Conservation (phyloP, 2,797 vertebrate genomes). For the Acanthurus tractus region DNA sequence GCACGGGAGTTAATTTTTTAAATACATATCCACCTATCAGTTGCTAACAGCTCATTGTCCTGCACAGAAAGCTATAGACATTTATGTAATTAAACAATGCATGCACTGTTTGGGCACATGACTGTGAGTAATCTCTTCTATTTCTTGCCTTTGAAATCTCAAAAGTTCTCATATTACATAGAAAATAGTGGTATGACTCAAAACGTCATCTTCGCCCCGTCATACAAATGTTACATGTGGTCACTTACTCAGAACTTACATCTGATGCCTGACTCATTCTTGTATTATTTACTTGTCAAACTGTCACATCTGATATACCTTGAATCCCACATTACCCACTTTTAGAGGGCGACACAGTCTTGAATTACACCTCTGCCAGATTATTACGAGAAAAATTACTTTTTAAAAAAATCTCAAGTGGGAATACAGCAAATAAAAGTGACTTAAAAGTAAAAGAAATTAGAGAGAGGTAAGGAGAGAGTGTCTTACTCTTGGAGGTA, state of each 20-base stretch:
- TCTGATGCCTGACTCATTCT: not conserved
- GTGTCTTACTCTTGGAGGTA: slow-evolving; percentile 64
- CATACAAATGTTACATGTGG: slow-evolving; percentile 20
- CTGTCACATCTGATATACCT: not conserved
- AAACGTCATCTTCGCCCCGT: slow-evolving; percentile 16
- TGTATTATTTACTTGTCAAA: slow-evolving; percentile 3
- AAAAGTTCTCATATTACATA: slow-evolving; percentile 35
- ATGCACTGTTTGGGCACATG: slow-evolving; percentile 18
- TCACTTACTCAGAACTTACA: slow-evolving; percentile 26
- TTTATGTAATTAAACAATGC: slow-evolving; percentile 18
- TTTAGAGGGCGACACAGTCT: not conserved
- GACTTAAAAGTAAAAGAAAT: slow-evolving; percentile 28
- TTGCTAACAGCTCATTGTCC: not conserved
- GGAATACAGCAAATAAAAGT: slow-evolving; percentile 18
- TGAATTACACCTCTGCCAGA: not conserved
- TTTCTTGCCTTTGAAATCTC: slow-evolving; percentile 31
- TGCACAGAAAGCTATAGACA: not conserved
- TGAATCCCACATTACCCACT: too few species aligned
- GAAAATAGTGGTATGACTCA: slow-evolving; percentile 44
- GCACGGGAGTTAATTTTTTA: not conserved
- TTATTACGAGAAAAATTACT: slow-evolving; percentile 1
- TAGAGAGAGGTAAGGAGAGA: slow-evolving; percentile 17
- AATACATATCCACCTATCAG: not conserved
- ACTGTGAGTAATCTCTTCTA: slow-evolving; percentile 22
- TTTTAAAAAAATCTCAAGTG: slow-evolving; percentile 1